A percentile compares a stretch with the other conserved stretches of the same genome.
These are phyloP conservation scores for Prietella phreatophila DNA, from an alignment of 2,113 vertebrate species.

Conservation along the genomic window DNA sequence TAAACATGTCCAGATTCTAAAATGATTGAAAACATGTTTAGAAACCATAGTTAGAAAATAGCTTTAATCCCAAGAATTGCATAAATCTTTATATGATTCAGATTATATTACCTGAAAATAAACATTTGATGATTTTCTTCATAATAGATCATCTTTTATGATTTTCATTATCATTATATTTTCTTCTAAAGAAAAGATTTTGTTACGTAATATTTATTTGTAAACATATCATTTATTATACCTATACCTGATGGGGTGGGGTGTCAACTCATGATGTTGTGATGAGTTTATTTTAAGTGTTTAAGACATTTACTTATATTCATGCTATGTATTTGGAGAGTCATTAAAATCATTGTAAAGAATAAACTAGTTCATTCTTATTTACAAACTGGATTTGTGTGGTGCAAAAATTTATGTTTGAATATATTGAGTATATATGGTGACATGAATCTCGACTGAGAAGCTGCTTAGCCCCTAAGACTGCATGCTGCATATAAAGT, in stretches of 20 bases:
- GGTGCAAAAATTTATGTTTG: neutral
- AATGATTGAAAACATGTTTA: neutral
- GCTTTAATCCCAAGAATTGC: conserved; percentile 35
- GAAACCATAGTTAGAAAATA: conserved; percentile 15
- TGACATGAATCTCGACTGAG: neutral
- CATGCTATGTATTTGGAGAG: conserved; percentile 77
- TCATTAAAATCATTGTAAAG: conserved; percentile 64
- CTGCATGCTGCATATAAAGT: neutral
- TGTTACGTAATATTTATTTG: conserved; percentile 16
- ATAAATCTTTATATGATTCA: conserved; percentile 20
- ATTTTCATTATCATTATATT: neutral
- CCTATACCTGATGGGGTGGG: conserved; percentile 14
- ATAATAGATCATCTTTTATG: neutral
- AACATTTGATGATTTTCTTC: neutral
- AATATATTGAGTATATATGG: neutral
- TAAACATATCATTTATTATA: conserved; percentile 33
- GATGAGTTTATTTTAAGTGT: conserved; percentile 38
- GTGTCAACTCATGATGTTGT: conserved; percentile 21
- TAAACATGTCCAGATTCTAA: neutral
- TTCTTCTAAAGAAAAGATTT: neutral
- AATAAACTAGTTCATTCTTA: conserved; percentile 68
- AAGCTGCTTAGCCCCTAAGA: neutral
- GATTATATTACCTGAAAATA: neutral
- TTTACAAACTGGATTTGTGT: neutral
- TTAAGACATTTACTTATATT: conserved; percentile 59